phyloP scores from a whole-genome alignment of 2,888 invertebrate genomes.

The Lithophane socia region DNA sequence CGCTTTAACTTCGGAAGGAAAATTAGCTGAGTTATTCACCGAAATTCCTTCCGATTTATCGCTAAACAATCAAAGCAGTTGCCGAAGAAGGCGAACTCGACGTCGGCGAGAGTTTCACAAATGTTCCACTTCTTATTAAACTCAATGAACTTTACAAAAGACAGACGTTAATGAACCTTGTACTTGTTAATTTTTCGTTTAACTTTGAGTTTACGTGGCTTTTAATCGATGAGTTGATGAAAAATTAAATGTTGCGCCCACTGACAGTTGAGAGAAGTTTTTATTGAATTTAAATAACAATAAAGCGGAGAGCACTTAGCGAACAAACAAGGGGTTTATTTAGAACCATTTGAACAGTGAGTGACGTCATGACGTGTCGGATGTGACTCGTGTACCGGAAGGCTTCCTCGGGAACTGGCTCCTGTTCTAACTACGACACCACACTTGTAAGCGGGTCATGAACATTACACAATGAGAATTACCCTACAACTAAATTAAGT shows the following conservation, averaged over 20 bases:
- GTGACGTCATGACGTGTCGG: constrained; percentile 45
- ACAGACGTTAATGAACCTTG: constrained; percentile 81
- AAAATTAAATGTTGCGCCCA: constrained; percentile 68
- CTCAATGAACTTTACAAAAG: constrained; percentile 76
- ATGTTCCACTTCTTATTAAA: constrained; percentile 72
- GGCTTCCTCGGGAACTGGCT: constrained; percentile 32
- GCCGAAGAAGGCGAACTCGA: constrained; percentile 62
- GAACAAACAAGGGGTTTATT: constrained; percentile 44
- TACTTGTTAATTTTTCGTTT: constrained; percentile 80
- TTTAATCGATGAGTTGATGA: constrained; percentile 74
- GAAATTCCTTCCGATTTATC: constrained; percentile 80
- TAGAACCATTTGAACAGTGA: constrained; percentile 44
- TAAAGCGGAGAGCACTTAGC: constrained; percentile 47
- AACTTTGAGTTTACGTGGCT: constrained; percentile 76
- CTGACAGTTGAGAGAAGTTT: constrained; percentile 45
- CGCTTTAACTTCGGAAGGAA: constrained; percentile 73
- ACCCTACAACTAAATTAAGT: constrained; percentile 16
- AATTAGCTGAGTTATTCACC: constrained; percentile 73
- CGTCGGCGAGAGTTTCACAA: constrained; percentile 61
- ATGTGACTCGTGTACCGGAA: constrained; percentile 55
- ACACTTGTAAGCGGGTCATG: constrained; percentile 46
- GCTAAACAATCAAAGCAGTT: constrained; percentile 78
- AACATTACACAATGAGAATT: constrained; percentile 25
- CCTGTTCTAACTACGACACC: constrained; percentile 39
- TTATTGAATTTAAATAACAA: constrained; percentile 58